Percentiles rank a stretch among this genome's conserved stretches.
These are phyloP conservation scores for Linnaemya vulpina DNA, from an alignment of 2,888 invertebrate species.

Conservation along the genomic window DNA sequence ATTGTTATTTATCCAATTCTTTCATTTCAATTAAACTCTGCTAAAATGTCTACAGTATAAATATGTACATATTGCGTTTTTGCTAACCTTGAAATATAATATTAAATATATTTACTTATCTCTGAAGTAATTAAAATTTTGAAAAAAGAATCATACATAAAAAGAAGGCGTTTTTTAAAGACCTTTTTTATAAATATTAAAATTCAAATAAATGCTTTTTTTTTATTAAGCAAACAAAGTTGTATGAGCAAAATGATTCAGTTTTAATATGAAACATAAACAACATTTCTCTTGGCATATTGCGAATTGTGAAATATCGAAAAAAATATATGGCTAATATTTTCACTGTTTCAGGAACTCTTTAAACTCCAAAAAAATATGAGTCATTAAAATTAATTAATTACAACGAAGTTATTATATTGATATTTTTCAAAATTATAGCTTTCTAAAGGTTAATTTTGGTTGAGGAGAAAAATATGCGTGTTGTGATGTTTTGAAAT, in stretches of 20 bases:
- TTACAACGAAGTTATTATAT: no score
- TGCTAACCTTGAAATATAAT: slow-evolving; percentile 47
- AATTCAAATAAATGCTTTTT: not conserved
- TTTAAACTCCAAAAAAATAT: no score
- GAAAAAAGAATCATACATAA: not conserved
- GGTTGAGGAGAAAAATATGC: no score
- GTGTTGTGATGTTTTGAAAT: no score
- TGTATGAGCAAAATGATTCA: not conserved
- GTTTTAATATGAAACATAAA: not conserved
- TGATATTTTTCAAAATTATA: no score
- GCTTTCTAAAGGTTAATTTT: no score
- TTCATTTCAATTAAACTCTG: slow-evolving; percentile 8
- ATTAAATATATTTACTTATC: slow-evolving; percentile 25
- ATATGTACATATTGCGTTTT: slow-evolving; percentile 13
- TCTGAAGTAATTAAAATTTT: slow-evolving; percentile 3
- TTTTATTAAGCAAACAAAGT: not conserved
- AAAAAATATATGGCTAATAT: no score
- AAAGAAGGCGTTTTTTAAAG: slow-evolving; percentile 6
- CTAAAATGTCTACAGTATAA: not conserved
- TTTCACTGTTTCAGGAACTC: no score
- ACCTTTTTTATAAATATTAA: not conserved
- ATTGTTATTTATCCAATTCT: slow-evolving; percentile 1
- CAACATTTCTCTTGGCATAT: not conserved
- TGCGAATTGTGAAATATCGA: not conserved
- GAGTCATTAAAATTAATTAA: no score